Evolutionary conservation across 2,797 vertebrate genomes (phyloP).

Genomic region (Corythornis leucogaster): DNA sequence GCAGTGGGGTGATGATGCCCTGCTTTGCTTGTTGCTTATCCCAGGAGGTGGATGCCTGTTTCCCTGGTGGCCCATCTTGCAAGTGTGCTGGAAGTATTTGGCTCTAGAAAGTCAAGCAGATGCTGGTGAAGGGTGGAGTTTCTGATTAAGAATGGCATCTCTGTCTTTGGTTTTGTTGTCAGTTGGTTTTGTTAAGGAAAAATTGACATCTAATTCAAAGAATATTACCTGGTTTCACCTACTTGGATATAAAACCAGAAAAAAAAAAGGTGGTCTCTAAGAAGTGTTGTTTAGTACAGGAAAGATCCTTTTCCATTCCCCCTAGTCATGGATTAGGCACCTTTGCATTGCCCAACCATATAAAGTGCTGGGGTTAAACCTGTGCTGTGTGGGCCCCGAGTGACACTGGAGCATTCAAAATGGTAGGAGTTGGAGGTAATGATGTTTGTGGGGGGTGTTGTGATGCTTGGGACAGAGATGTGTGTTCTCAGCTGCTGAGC

Average conservation of each 20-base stretch:
- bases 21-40: neutral
- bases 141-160: neutral
- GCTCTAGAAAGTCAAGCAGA: neutral
- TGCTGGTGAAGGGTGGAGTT: neutral
- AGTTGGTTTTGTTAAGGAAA: neutral
- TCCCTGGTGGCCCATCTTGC: neutral
- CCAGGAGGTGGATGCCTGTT: neutral
- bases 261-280: neutral
- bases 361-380: neutral
- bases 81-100: neutral
- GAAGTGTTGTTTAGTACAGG: neutral
- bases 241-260: neutral
- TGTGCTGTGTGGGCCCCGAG: accelerated
- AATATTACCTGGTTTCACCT: neutral
- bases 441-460: neutral
- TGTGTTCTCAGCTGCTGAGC: neutral
- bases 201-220: neutral
- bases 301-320: neutral
- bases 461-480: neutral
- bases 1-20: neutral
- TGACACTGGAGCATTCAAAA: neutral
- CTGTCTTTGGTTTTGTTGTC: neutral
- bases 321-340: neutral
- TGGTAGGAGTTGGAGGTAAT: neutral
- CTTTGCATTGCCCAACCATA: neutral